Evolutionary conservation across 2,888 invertebrate species (phyloP), one percentile per base, ranked within the genome.

Genomic region (Ectropis crepuscularia): DNA sequence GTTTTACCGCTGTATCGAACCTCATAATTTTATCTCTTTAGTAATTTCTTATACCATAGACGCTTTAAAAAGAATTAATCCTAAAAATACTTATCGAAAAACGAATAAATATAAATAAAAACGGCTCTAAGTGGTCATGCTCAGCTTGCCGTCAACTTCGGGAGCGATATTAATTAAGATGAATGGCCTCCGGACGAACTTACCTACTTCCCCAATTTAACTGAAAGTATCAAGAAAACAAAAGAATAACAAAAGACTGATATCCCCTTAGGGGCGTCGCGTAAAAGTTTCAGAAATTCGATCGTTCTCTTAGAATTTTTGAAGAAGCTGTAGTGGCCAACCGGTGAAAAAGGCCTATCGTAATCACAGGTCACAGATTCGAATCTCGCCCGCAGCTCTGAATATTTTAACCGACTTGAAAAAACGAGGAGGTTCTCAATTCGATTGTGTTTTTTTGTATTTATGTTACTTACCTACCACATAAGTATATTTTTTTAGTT

Each of bases 161-260:
- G 16, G 41, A 47, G 28, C 28, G 46, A 41, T n/a, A 47, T 48
- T 47, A 55, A 55, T 55, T 48, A 55, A 47, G 55, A 55, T 48
- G 39, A 55, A 47, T 47, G 46, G 55, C 16, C 46, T 12, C 36
- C 10, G 8, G 5, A n/a, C 37, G 6, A 39, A 46, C n/a, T 38
- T 37, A 47, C 54, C 47, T 39, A 41, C 28, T 47, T 41, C 47
- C 28, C 39, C 38, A 55, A 55, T 54, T 45, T 54, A 54, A 36
- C 11, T n/a, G 43, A 36, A 49, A 55, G 55, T 55, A 55, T 55
- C n/a, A 28, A 53, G 36, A 54, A 54, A 54, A 54, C 39, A 38
- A 28, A 55, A 16, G 46, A 46, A 38, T 46, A 54, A 55, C 45
- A 55, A 39, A 47, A 39, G 9, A 28, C 16, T 51, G 9, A 16